These are phyloP conservation scores for Osmerus eperlanus DNA, from an alignment of 2,113 vertebrate genomes.

Conservation along the genomic window DNA sequence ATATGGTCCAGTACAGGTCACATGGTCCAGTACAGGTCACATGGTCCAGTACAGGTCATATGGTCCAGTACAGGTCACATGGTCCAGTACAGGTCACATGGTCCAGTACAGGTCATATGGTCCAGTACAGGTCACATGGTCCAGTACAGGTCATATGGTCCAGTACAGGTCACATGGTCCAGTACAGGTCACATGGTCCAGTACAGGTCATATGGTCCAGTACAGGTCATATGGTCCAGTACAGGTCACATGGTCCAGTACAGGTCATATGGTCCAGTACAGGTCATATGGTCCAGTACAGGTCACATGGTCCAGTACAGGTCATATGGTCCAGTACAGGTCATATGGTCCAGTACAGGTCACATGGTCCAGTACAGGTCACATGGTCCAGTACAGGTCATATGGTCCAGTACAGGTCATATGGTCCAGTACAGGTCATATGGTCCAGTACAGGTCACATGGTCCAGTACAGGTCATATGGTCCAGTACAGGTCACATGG, in stretches of 20 bases:
- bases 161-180: too few species aligned
- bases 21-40: too few species aligned
- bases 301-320: too few species aligned
- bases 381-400: background rate
- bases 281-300: background rate
- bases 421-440: too few species aligned
- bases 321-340: background rate
- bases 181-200: background rate
- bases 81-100: too few species aligned
- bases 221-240: too few species aligned
- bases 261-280: background rate
- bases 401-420: background rate
- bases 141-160: too few species aligned
- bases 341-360: too few species aligned
- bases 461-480: background rate
- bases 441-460: background rate
- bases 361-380: too few species aligned
- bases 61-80: background rate
- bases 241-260: too few species aligned
- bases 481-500: too few species aligned
- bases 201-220: background rate
- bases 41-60: background rate
- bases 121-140: background rate
- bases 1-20: background rate
- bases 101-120: background rate